Percentiles rank a stretch among this genome's conserved stretches.
Evolutionary conservation across 2,888 invertebrate species (phyloP).

Genomic region (Desoria tigrina): DNA sequence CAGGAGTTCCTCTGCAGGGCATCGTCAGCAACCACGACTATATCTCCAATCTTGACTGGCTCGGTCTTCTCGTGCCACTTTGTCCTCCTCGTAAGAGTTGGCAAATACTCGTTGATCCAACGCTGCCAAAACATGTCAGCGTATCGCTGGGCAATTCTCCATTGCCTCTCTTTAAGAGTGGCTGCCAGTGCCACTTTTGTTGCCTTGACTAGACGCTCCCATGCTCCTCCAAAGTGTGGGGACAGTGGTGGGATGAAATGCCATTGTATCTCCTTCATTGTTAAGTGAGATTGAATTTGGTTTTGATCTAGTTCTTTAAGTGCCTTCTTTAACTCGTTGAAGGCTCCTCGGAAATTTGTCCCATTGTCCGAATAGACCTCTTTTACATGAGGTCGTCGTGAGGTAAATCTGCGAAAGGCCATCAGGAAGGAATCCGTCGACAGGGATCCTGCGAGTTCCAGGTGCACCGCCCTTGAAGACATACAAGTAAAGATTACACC

Average conservation of each 20-base stretch:
- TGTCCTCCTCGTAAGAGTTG: constrained; percentile 28
- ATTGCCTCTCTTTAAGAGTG: constrained; percentile 27
- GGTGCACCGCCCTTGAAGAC: constrained; percentile 13
- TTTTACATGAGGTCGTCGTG: neutral
- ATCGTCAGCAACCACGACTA: constrained; percentile 27
- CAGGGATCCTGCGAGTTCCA: constrained; percentile 14
- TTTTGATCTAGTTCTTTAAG: neutral
- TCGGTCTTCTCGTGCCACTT: constrained; percentile 34
- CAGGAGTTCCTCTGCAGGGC: too few species aligned
- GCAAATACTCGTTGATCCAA: constrained; percentile 46
- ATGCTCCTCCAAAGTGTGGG: constrained; percentile 47
- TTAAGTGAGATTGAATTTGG: neutral
- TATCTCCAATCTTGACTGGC: constrained; percentile 27
- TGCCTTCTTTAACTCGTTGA: constrained; percentile 1
- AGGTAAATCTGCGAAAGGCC: constrained; percentile 5
- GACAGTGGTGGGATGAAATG: constrained; percentile 21
- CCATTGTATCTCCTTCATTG: neutral
- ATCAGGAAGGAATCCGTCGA: constrained; percentile 11
- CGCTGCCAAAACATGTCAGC: constrained; percentile 44
- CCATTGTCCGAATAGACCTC: constrained; percentile 18
- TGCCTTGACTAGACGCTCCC: constrained; percentile 45
- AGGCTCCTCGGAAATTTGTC: constrained; percentile 22
- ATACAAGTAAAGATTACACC: constrained; percentile 17
- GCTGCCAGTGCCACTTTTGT: constrained; percentile 30
- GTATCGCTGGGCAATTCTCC: constrained; percentile 35